Evolutionary conservation across 2,888 invertebrate species (phyloP).

Genomic region (Atrina japonica): DNA sequence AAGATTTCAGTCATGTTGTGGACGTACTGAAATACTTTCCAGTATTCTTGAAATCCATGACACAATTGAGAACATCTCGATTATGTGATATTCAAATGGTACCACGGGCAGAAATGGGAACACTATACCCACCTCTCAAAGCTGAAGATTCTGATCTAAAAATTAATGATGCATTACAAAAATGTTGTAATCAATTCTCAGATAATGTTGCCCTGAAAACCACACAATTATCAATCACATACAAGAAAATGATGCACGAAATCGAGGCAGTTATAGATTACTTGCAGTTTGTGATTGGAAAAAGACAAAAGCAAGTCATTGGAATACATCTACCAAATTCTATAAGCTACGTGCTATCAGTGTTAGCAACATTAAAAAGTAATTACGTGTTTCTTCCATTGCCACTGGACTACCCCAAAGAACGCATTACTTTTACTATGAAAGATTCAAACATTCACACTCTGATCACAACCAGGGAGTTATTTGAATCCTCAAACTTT

Average conservation of each 20-base stretch:
- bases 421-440: constrained; percentile 62
- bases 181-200: constrained; percentile 44
- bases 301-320: constrained; percentile 41
- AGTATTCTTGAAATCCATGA: constrained; percentile 55
- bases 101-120: constrained; percentile 49
- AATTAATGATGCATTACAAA: constrained; percentile 43
- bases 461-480: constrained; percentile 47
- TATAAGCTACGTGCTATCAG: constrained; percentile 73
- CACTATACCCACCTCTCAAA: constrained; percentile 39
- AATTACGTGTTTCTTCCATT: constrained; percentile 67
- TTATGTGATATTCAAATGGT: constrained; percentile 53
- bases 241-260: constrained; percentile 45
- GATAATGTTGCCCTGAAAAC: constrained; percentile 54
- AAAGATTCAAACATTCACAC: constrained; percentile 55
- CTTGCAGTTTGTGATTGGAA: not conserved
- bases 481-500: constrained; percentile 1
- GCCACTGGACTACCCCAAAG: constrained; percentile 63
- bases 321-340: constrained; percentile 64
- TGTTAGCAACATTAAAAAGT: constrained; percentile 78
- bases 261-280: constrained; percentile 34
- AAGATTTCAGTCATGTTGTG: constrained; percentile 54
- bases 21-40: constrained; percentile 61
- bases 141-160: not conserved
- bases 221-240: constrained; percentile 45
- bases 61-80: constrained; percentile 4